Evolutionary conservation across 2,888 invertebrate species (phyloP), one percentile per base, ranked within the genome.

Genomic region (Perithous albicinctus): DNA sequence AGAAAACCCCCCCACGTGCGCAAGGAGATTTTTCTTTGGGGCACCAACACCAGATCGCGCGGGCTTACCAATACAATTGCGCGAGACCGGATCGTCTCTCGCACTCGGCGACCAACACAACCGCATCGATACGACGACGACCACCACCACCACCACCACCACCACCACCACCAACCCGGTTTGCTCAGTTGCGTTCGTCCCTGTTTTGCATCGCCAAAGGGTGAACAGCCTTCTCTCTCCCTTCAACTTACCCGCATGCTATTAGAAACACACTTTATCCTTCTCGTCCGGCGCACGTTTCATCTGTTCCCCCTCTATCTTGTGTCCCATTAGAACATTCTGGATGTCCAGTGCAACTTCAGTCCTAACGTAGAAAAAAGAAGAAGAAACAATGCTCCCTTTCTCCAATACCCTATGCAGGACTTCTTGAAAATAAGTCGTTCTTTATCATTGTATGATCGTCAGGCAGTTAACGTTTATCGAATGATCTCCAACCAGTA

Each of bases 1-100:
- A 85, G 3, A 70, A 70, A n/a, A n/a, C n/a, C n/a, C n/a, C 85
- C 83, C 83, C 76, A 85, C 88, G 79, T 80, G 82, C 84, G 66
- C 85, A 78, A 83, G 88, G 85, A 83, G 88, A 91, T 92, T 92
- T 92, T 92, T 92, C 91, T 91, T 92, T 88, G 84, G 86, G 87
- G 70, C 88, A 90, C 90, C 87, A 88, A 89, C 88, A 90, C 91
- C 82, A 77, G 69, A 78, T 75, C 84, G 64, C 83, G 84, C 84
- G 85, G 87, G 86, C n/a, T 87, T 87, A 92, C 91, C 75, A 89
- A 86, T 73, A 89, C 87, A 78, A 48, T 66, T 69, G 61, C 73
- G 54, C 51, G 66, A 20, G 59, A 18, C 67, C 48, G 48, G 80
- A 86, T 84, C 86, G 82, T 85, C 86, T 83, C 72, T 86, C 89